These are phyloP conservation scores for Pachymerium ferrugineum DNA, from an alignment of 2,888 invertebrate genomes.

Conservation along the genomic window DNA sequence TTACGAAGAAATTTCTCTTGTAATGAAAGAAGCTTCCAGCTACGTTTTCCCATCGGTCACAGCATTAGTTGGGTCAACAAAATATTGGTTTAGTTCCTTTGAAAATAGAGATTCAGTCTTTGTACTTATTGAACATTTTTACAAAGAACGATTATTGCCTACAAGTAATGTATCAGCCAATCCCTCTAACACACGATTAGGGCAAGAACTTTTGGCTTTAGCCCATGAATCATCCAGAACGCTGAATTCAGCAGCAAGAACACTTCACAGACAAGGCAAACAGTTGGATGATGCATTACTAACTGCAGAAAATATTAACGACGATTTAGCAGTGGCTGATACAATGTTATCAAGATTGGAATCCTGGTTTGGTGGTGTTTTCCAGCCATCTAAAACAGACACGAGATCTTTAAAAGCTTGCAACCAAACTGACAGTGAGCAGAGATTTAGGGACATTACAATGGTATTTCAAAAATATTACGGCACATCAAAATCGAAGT, in stretches of 20 bases:
- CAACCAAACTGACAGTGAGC: not conserved
- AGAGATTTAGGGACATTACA: not conserved
- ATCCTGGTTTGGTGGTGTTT: constrained; percentile 27
- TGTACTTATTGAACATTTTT: constrained; percentile 18
- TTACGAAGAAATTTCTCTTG: constrained; percentile 11
- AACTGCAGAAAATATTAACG: constrained; percentile 3
- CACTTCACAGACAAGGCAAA: constrained; percentile 22
- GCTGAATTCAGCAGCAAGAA: not conserved
- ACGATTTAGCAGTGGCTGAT: constrained; percentile 27
- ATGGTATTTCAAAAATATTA: not conserved
- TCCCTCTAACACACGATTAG: not conserved
- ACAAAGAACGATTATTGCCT: not conserved
- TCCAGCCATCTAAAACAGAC: not conserved
- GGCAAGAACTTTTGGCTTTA: constrained; percentile 1
- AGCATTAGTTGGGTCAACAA: not conserved
- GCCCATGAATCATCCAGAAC: constrained; percentile 15
- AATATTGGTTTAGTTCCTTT: constrained; percentile 31
- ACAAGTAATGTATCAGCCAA: not conserved
- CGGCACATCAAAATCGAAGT: not conserved
- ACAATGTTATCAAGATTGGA: not conserved
- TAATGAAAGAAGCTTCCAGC: constrained; percentile 30
- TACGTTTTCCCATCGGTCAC: constrained; percentile 29
- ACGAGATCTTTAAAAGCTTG: not conserved
- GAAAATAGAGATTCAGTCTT: constrained; percentile 9
- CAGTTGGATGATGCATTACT: constrained; percentile 28